Base-by-base conservation (phyloP, 2,888 invertebrate genomes). In the Coecobrya sp. region DNA sequence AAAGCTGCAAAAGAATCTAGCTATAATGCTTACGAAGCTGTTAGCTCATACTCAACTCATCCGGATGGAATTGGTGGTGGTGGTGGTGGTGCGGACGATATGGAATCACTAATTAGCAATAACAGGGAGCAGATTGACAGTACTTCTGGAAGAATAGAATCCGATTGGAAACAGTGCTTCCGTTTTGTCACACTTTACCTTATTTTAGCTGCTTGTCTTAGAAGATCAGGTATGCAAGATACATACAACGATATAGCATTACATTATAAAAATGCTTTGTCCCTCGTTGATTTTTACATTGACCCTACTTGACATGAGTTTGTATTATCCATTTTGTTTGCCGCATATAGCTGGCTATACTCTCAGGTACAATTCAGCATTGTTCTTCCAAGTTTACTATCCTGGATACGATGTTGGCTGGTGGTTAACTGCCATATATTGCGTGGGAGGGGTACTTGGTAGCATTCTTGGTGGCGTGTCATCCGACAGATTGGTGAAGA, bases 331-430 rank as follows among this genome's bases (percentile, higher is more conserved):
- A 36, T 19, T 42, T 13, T 59, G 11, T 36, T 36, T 36, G 36
- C 7, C 36, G 3, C 36, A 68, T 76, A 0, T 96, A 97, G 97
- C 98, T 94, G 98, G 98, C 93, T 98, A 98, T 97, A 97, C 97
- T 93, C 98, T 98, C 96, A 98, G 98, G 0, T 98, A 98, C 96
- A 98, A 98, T 96, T 98, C 98, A 7, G 98, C 98, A 95, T 96
- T 98, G 85, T 98, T 98, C 96, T 98, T 98, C 96, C 97, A 98
- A 93, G 97, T 97, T 91, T 98, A 98, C 96, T 98, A 98, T 96
- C 98, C 98, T 0, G 98, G 98, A 95, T 97, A 98, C 95, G 98
- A 98, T 96, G 93, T 92, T 1, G 97, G 98, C 13, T 98, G 98
- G 95, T 98, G 98, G 98, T 96, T 98, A 95, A 98, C 98, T 95